Percentiles rank a stretch among this genome's conserved stretches.
phyloP scores from a whole-genome alignment of 2,113 vertebrate genomes.

The Myrmophylax atrothorax region DNA sequence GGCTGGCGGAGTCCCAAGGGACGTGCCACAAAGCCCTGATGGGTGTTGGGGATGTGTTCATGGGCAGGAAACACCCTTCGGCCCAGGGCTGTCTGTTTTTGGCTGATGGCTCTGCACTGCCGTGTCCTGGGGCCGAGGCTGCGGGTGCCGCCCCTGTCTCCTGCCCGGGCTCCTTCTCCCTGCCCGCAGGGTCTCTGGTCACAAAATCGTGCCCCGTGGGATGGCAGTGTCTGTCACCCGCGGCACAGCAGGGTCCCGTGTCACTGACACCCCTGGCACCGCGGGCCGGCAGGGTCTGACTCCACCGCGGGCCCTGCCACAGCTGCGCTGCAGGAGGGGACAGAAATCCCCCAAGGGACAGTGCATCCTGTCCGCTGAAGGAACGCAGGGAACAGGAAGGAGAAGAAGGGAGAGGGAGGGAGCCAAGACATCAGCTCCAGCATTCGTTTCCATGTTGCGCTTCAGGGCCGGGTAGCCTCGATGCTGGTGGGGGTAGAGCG shows the following conservation, averaged over 20 bases:
- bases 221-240: neutral
- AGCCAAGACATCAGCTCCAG: neutral
- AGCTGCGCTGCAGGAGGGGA: neutral
- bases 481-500: neutral
- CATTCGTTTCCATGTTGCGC: neutral
- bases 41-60: fast-evolving
- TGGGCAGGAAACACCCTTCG: neutral
- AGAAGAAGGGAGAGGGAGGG: neutral
- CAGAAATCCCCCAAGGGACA: neutral
- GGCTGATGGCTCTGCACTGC: fast-evolving
- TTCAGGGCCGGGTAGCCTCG: fast-evolving
- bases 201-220: neutral
- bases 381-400: neutral
- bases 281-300: fast-evolving
- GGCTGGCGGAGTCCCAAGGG: neutral
- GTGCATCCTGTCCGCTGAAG: fast-evolving
- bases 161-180: fast-evolving
- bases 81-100: neutral
- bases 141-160: neutral
- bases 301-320: neutral
- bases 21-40: fast-evolving
- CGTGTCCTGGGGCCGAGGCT: fast-evolving
- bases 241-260: neutral
- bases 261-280: no score
- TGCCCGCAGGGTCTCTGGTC: neutral